Evolutionary conservation across 35 echinoderm and acorn worm species (phyloP).

Genomic region (Apostichopus parvimensis): DNA sequence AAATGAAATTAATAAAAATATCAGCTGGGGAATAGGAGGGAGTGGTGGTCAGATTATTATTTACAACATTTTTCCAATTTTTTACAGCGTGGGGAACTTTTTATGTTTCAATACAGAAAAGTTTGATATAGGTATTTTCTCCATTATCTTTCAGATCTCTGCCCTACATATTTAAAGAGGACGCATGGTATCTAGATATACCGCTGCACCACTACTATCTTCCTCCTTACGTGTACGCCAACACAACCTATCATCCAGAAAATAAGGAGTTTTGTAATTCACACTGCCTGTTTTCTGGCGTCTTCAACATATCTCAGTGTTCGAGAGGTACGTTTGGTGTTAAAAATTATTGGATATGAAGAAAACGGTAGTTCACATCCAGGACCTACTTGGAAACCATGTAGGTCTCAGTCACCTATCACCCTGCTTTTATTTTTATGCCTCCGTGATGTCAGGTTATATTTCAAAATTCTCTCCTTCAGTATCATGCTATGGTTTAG

Average conservation of each 20-base stretch:
- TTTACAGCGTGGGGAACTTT: no score
- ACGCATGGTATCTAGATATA: constrained; percentile 10
- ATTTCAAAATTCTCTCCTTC: no score
- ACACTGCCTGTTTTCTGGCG: constrained; percentile 42
- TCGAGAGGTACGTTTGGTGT: constrained; percentile 11
- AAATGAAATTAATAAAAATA: no score
- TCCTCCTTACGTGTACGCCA: constrained; percentile 32
- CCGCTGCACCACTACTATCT: constrained; percentile 40
- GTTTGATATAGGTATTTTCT: neutral
- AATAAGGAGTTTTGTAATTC: constrained; percentile 54
- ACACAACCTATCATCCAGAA: constrained; percentile 45
- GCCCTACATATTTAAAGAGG: constrained; percentile 42
- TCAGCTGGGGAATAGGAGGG: no score
- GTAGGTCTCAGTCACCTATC: neutral
- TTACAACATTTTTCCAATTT: no score
- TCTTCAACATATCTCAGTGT: constrained; percentile 46
- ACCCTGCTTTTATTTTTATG: no score
- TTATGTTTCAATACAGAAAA: neutral
- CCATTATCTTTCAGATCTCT: constrained; percentile 53
- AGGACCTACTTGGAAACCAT: no score
- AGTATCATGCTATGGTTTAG: no score
- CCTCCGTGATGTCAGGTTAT: no score
- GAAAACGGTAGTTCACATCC: neutral
- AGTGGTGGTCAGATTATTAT: neutral
- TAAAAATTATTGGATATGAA: neutral